Conservation (phyloP, 2,888 invertebrate genomes). For the Synergus itoensis region DNA sequence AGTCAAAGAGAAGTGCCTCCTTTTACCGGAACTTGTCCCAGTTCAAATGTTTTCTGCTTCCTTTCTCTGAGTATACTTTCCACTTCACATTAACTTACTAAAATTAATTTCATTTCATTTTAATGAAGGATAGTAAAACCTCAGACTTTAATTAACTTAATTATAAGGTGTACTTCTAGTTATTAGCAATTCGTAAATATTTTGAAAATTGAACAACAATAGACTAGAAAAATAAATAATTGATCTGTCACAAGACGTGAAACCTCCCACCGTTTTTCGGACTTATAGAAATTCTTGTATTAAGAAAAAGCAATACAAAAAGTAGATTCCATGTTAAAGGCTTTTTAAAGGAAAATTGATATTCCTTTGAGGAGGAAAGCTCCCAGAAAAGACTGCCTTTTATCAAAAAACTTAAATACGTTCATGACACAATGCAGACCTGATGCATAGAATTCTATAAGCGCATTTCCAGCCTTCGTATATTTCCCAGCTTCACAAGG, state of each 20-base stretch:
- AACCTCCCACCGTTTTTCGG: too few species aligned
- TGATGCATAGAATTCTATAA: background rate
- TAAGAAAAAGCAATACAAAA: too few species aligned
- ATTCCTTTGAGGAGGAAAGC: background rate
- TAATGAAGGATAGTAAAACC: background rate
- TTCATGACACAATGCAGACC: background rate
- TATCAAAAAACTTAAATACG: background rate
- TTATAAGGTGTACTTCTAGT: background rate
- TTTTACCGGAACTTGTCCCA: background rate
- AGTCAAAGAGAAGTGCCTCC: conserved; percentile 7
- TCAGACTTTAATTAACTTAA: background rate
- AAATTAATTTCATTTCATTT: background rate
- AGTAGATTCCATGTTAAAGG: too few species aligned
- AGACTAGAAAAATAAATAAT: too few species aligned
- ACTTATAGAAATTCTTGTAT: too few species aligned
- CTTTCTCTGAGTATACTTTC: background rate
- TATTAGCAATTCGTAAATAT: background rate
- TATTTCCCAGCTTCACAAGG: background rate
- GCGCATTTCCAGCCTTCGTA: background rate
- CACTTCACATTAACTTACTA: background rate
- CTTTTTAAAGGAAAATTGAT: too few species aligned
- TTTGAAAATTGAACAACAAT: too few species aligned
- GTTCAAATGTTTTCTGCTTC: background rate
- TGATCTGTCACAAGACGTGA: too few species aligned
- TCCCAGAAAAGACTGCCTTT: background rate